Base-by-base conservation (phyloP, 1,140 invertebrate genomes). In the Drosophila watanabei region DNA sequence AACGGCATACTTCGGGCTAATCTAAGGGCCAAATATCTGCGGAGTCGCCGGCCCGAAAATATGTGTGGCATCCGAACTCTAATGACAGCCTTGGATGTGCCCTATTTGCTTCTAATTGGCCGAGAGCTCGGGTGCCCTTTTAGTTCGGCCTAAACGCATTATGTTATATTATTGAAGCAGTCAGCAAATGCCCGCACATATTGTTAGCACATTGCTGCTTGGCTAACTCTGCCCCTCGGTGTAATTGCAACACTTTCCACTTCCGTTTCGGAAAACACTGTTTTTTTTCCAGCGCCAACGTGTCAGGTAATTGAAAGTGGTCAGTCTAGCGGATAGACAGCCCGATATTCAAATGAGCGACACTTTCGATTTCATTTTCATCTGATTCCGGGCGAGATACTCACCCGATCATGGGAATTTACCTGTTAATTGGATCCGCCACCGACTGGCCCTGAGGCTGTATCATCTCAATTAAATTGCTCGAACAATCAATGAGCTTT, bases 241-340 rank as follows among this genome's bases (percentile, higher is more conserved):
- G 56, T 89, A 89, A 89, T 89, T 89, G 82, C 86, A 79, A 76
- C 86, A 89, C 85, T 85, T 89, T 88, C 75, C 39, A 90, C 82
- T 86, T 89, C 85, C 85, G 85, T 66, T 88, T 79, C 63, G 46
- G 46, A 65, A 85, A 70, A 66, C 37, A 33, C 58, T 45, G 14
- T 45, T 71, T 65, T 63, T 51, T 51, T 51, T n/a, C 10, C 28
- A 30, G 4, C 48, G 28, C 46, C 43, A 52, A 39, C 28, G 35
- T 24, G 43, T 73, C 80, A 66, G 62, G 46, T 62, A 75, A 81
- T 88, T 88, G 73, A 89, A 80, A 85, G 85, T 84, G 73, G 85
- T 84, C 63, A 59, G 52, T 60, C 73, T 62, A 49, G 52, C 71
- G 58, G 51, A 61, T 54, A 59, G 48, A 68, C 62, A 79, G 49